Percentiles rank a stretch among this genome's conserved stretches.
Conservation (phyloP, 2,888 invertebrate genomes). For the Lacanobia wlatinum region DNA sequence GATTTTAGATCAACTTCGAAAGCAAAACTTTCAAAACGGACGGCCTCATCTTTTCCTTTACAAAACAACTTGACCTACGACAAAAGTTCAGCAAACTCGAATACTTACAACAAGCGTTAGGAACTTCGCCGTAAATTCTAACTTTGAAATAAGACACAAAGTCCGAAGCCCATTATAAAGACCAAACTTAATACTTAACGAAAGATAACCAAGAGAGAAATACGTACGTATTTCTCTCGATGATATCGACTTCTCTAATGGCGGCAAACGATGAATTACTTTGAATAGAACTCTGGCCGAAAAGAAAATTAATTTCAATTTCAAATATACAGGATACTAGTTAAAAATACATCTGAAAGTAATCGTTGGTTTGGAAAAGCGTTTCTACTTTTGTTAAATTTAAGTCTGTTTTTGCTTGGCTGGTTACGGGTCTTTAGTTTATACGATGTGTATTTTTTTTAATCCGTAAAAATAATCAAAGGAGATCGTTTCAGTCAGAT, state of each 20-base stretch:
- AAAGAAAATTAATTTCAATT: slow-evolving; percentile 31
- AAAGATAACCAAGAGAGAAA: neutral
- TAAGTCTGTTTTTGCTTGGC: slow-evolving; percentile 30
- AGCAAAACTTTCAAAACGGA: neutral
- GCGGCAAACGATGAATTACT: slow-evolving; percentile 1
- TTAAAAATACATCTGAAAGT: slow-evolving; percentile 20
- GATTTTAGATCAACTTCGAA: neutral
- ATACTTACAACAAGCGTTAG: slow-evolving; percentile 30
- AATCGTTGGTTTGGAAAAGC: slow-evolving; percentile 23
- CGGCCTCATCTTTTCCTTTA: neutral
- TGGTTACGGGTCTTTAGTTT: slow-evolving; percentile 1
- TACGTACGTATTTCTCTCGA: slow-evolving; percentile 19
- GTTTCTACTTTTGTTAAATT: slow-evolving; percentile 11
- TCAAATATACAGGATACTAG: slow-evolving; percentile 10
- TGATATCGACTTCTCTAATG: slow-evolving; percentile 36
- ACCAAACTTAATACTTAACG: slow-evolving; percentile 18
- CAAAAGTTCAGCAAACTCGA: slow-evolving; percentile 15
- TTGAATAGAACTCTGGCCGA: slow-evolving; percentile 3
- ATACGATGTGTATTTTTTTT: slow-evolving; percentile 23
- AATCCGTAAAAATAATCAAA: slow-evolving; percentile 37
- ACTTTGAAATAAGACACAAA: slow-evolving; percentile 48
- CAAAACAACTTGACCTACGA: slow-evolving; percentile 28
- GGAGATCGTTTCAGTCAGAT: slow-evolving; percentile 22
- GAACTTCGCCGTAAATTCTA: slow-evolving; percentile 43
- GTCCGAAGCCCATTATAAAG: slow-evolving; percentile 5